Percentiles rank a stretch among this genome's conserved stretches.
These are phyloP conservation scores for Pollenia amentaria DNA, from an alignment of 2,888 invertebrate genomes.

Conservation along the genomic window DNA sequence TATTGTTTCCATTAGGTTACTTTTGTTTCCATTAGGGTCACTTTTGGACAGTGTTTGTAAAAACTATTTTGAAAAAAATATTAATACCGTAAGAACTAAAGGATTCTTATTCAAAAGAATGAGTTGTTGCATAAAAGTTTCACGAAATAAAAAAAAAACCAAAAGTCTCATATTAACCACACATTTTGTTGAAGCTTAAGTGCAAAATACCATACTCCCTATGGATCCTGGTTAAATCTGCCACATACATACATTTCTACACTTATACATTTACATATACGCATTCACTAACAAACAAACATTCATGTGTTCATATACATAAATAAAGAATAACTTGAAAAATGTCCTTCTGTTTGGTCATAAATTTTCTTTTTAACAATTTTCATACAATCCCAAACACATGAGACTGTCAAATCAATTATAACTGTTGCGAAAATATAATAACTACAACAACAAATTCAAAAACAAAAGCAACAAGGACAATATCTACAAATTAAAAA, in stretches of 20 bases:
- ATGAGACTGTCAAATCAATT: conserved; percentile 73
- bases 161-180: not conserved
- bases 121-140: too few relatives aligned
- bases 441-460: conserved; percentile 63
- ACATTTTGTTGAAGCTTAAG: not conserved
- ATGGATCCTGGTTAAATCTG: not conserved
- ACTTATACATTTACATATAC: conserved; percentile 1
- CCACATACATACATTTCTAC: not conserved
- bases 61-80: too few relatives aligned
- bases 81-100: too few relatives aligned
- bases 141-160: too few relatives aligned
- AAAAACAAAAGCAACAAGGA: conserved; percentile 32
- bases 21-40: not conserved
- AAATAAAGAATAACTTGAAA: conserved; percentile 65
- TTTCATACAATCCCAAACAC: conserved; percentile 71
- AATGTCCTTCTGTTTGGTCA: conserved; percentile 66
- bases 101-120: too few relatives aligned
- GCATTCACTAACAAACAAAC: not conserved
- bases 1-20: not conserved
- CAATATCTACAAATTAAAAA: conserved; percentile 19
- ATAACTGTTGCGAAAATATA: conserved; percentile 71
- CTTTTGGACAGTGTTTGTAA: not conserved
- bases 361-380: conserved; percentile 71
- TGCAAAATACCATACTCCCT: conserved; percentile 11
- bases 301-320: not conserved